phyloP scores from a whole-genome alignment of 2,113 vertebrate genomes.

The Heterocephalus glaber region DNA sequence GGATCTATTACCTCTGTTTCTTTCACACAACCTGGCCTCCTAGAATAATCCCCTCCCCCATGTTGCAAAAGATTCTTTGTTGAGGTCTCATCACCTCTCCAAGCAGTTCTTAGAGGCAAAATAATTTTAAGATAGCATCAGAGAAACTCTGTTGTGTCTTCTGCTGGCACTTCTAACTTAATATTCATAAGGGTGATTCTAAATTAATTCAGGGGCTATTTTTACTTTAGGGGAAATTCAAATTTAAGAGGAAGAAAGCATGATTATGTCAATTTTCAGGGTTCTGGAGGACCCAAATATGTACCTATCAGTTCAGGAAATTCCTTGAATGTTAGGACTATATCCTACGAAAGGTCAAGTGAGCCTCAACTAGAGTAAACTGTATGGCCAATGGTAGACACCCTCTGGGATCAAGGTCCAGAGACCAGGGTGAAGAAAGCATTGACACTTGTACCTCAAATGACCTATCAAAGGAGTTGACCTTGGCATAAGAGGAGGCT shows the following conservation, averaged over 20 bases:
- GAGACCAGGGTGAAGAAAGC: neutral
- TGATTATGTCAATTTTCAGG: neutral
- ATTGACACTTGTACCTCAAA: neutral
- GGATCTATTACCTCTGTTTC: neutral
- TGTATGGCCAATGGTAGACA: neutral
- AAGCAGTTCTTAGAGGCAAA: neutral
- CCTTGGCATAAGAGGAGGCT: neutral
- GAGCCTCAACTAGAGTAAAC: neutral
- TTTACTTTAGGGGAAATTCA: neutral
- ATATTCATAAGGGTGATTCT: neutral
- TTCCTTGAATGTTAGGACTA: neutral
- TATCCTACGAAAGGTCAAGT: neutral
- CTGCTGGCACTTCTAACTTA: neutral
- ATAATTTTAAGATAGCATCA: neutral
- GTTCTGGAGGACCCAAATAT: neutral
- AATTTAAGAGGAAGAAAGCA: neutral
- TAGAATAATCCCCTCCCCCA: neutral
- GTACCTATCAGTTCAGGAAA: neutral
- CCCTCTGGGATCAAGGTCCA: neutral
- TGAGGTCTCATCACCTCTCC: neutral
- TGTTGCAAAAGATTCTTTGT: neutral
- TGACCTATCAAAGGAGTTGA: neutral
- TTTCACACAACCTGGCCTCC: neutral
- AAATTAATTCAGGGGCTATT: neutral
- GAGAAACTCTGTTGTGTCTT: neutral